Evolutionary conservation across 2,797 vertebrate genomes (phyloP).

Genomic region (Leucoraja ocellata): DNA sequence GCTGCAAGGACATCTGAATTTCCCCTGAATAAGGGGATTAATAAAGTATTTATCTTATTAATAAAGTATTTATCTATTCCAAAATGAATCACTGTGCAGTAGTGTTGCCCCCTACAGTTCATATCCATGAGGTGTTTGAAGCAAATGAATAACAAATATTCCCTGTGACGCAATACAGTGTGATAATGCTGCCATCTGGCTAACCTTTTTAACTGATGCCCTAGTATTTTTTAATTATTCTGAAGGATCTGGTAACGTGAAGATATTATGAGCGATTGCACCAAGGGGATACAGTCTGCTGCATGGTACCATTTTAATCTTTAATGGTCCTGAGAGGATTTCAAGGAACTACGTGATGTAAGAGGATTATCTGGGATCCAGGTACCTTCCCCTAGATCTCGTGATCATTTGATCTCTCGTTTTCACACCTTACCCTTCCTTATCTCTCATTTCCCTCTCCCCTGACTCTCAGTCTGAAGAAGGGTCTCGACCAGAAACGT

Average conservation of each 20-base stretch:
- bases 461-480: no score
- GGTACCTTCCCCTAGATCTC: not conserved
- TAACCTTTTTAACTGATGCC: not conserved
- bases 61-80: not conserved
- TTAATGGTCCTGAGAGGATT: not conserved
- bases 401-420: no score
- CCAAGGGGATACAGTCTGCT: not conserved
- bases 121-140: slow-evolving; percentile 26
- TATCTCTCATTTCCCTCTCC: no score
- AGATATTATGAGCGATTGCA: slow-evolving; percentile 17
- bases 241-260: not conserved
- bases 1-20: no score
- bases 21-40: no score
- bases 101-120: slow-evolving; percentile 28
- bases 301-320: not conserved
- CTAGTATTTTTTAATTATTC: not conserved
- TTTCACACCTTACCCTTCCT: no score
- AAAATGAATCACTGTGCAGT: not conserved
- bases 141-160: not conserved
- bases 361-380: not conserved
- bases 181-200: slow-evolving; percentile 11
- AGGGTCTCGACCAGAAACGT: no score
- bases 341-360: not conserved
- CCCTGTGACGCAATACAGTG: not conserved
- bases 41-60: no score